Percentiles rank a stretch among this genome's conserved stretches.
Conservation (phyloP, 2,113 vertebrate genomes). For the Oenanthe melanoleuca region DNA sequence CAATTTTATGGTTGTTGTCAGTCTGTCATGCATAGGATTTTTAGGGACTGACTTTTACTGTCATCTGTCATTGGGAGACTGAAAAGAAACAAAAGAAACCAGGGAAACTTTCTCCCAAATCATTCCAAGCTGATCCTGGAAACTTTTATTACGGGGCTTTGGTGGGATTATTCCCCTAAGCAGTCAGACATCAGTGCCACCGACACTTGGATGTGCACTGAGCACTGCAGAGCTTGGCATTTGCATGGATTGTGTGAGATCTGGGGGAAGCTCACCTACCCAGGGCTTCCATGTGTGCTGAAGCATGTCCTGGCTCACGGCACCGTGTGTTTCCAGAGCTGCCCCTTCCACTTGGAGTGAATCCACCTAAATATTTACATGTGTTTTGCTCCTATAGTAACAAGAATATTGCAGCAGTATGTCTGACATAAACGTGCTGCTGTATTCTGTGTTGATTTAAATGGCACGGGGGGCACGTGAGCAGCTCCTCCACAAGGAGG, state of each 20-base stretch:
- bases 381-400: slow-evolving; percentile 58
- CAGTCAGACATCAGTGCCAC: neutral
- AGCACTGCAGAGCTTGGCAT: neutral
- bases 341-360: slow-evolving; percentile 15
- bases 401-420: neutral
- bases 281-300: neutral
- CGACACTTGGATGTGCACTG: neutral
- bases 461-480: neutral
- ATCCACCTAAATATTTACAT: slow-evolving; percentile 37
- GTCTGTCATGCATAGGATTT: neutral
- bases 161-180: slow-evolving; percentile 12
- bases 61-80: neutral
- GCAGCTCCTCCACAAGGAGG: neutral
- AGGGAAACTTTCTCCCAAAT: slow-evolving; percentile 26
- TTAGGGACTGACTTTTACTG: neutral
- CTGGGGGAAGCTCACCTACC: neutral
- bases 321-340: neutral
- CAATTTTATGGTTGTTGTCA: neutral
- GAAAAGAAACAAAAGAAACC: slow-evolving; percentile 36
- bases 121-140: slow-evolving; percentile 12
- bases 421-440: neutral
- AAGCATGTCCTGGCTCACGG: neutral
- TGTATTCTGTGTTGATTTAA: neutral
- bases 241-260: neutral
- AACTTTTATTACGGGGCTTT: neutral